phyloP scores from a whole-genome alignment of 1,140 invertebrate genomes.

The Melipona quadrifasciata region DNA sequence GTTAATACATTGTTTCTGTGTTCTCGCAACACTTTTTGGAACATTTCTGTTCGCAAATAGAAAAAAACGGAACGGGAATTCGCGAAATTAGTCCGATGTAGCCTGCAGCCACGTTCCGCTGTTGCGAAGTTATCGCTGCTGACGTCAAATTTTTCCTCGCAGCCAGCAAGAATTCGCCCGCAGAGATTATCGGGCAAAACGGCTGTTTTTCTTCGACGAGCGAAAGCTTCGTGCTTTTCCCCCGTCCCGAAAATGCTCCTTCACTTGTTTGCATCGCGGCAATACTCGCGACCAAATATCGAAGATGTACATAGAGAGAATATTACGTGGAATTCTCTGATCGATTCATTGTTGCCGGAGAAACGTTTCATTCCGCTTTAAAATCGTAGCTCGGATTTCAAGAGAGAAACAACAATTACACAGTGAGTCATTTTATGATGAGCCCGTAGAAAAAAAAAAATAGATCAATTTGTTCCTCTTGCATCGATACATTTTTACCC shows the following conservation, averaged over 20 bases:
- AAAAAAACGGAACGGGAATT: background rate
- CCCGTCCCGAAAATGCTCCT: background rate
- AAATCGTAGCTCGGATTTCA: background rate
- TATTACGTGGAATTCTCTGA: background rate
- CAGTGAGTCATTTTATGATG: too few relatives aligned
- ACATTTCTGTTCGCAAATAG: background rate
- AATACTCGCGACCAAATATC: background rate
- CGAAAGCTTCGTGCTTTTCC: background rate
- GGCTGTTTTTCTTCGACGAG: background rate
- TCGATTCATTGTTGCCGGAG: background rate
- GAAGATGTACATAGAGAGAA: background rate
- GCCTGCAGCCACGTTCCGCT: too few relatives aligned
- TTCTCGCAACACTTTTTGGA: background rate
- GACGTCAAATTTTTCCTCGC: background rate
- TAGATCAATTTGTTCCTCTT: too few relatives aligned
- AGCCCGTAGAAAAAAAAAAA: too few relatives aligned
- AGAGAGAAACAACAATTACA: too few relatives aligned
- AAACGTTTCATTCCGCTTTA: too few relatives aligned
- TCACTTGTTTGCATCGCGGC: background rate
- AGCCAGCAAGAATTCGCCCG: background rate
- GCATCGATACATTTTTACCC: too few relatives aligned
- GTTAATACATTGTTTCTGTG: background rate
- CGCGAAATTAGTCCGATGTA: conserved; percentile 15
- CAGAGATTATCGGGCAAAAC: conserved; percentile 3
- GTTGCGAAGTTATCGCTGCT: background rate